Evolutionary conservation across 2,113 vertebrate species (phyloP).

Genomic region (Cheilinus undulatus): DNA sequence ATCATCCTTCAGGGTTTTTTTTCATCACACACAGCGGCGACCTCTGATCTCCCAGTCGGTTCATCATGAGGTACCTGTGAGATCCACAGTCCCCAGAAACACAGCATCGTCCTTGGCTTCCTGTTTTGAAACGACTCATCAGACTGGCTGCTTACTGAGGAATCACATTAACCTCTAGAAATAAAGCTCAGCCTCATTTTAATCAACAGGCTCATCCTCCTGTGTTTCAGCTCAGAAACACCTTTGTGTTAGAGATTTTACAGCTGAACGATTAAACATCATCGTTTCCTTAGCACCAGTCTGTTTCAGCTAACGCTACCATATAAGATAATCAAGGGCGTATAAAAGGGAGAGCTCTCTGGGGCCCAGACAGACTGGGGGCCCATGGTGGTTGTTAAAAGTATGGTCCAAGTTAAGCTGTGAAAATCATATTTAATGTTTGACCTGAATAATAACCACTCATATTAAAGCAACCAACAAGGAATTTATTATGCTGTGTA

Average conservation of each 20-base stretch:
- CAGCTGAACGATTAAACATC: no score
- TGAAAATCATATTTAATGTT: no score
- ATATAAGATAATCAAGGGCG: no score
- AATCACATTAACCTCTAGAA: constrained; percentile 12
- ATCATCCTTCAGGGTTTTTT: constrained; percentile 12
- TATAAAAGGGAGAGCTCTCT: no score
- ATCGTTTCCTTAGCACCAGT: no score
- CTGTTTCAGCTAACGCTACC: no score
- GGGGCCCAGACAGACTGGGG: no score
- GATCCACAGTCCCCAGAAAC: background rate
- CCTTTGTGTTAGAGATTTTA: background rate
- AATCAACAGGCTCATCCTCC: constrained; percentile 5
- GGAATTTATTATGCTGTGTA: no score
- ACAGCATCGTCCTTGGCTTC: constrained; percentile 39
- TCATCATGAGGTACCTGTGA: constrained; percentile 40
- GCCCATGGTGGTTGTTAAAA: no score
- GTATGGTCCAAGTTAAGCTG: no score
- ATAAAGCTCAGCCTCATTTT: constrained; percentile 27
- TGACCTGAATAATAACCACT: no score
- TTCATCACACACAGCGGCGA: constrained; percentile 36
- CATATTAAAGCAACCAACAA: no score
- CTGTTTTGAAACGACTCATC: constrained; percentile 3
- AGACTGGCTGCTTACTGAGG: constrained; percentile 10
- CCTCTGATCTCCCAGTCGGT: constrained; percentile 46
- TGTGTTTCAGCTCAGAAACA: constrained; percentile 9